A percentile compares a stretch with the other conserved stretches of the same genome.
Conservation (phyloP, 2,797 vertebrate species). For the Danio albolineatus region DNA sequence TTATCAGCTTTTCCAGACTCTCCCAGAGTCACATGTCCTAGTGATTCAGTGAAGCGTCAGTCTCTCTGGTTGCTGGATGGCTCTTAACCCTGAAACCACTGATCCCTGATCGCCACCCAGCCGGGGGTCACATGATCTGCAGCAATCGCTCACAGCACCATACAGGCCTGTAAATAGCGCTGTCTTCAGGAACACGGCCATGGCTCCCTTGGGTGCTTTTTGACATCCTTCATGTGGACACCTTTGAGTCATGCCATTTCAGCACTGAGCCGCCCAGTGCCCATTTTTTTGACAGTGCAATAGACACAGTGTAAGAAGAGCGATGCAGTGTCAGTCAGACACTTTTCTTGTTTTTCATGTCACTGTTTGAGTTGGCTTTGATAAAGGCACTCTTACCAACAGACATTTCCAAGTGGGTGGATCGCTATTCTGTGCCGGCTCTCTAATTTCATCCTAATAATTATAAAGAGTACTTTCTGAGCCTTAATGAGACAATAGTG, state of each 20-base stretch:
- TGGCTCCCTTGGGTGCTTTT: constrained; percentile 10
- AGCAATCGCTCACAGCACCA: constrained; percentile 29
- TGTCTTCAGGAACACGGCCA: constrained; percentile 24
- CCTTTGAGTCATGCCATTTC: constrained; percentile 25
- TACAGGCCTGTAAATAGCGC: constrained; percentile 28
- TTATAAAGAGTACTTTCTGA: constrained; percentile 5
- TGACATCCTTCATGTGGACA: constrained; percentile 33
- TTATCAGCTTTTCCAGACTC: constrained; percentile 56
- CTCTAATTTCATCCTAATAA: constrained; percentile 6
- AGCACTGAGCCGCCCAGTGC: not conserved
- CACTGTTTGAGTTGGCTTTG: not conserved
- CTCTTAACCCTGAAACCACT: constrained; percentile 41
- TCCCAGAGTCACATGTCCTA: constrained; percentile 43
- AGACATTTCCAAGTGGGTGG: constrained; percentile 16
- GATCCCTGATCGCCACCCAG: constrained; percentile 32
- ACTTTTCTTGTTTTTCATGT: constrained; percentile 30
- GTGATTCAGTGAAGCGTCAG: constrained; percentile 24
- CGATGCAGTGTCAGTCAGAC: constrained; percentile 15
- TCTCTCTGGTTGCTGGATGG: constrained; percentile 40
- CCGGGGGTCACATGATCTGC: constrained; percentile 34
- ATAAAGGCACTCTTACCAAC: not conserved
- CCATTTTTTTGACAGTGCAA: constrained; percentile 13
- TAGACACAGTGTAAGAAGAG: constrained; percentile 10
- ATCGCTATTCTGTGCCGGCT: constrained; percentile 1
- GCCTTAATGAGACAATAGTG: not conserved